A percentile compares a stretch with the other conserved stretches of the same genome.
These are phyloP conservation scores for Limnodromus scolopaceus DNA, from an alignment of 2,797 vertebrate species.

Conservation along the genomic window DNA sequence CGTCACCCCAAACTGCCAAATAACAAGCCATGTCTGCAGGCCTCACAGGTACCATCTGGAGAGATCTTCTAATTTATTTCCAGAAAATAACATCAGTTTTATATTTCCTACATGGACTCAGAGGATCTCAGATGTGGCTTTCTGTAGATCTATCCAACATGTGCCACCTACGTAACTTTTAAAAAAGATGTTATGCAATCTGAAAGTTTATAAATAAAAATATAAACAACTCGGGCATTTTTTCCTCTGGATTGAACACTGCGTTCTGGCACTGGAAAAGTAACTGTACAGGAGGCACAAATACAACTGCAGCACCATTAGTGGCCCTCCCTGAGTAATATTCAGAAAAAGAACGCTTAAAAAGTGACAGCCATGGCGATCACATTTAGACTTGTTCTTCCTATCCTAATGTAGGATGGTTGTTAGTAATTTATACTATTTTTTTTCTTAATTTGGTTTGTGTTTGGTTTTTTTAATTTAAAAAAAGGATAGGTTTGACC, in stretches of 20 bases:
- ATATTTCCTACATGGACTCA: neutral
- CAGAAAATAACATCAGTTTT: neutral
- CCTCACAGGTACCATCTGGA: neutral
- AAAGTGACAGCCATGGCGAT: fast-evolving
- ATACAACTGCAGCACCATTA: neutral
- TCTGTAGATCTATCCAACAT: neutral
- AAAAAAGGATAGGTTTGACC: too few species aligned
- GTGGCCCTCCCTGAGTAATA: fast-evolving
- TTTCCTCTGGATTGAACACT: neutral
- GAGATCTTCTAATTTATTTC: neutral
- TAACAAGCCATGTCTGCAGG: fast-evolving
- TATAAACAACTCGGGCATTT: fast-evolving
- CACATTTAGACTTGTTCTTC: neutral
- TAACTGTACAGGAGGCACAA: fast-evolving
- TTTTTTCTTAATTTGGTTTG: neutral
- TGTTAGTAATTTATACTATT: too few species aligned
- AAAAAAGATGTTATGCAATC: fast-evolving
- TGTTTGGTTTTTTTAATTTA: neutral
- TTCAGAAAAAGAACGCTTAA: fast-evolving
- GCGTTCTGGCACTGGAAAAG: neutral
- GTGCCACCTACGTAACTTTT: neutral
- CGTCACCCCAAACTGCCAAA: neutral
- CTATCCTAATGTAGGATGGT: fast-evolving
- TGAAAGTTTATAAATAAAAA: neutral
- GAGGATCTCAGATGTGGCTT: neutral